These are phyloP conservation scores for Rhabdomys dilectus DNA, from an alignment of 2,113 vertebrate genomes.

Conservation along the genomic window DNA sequence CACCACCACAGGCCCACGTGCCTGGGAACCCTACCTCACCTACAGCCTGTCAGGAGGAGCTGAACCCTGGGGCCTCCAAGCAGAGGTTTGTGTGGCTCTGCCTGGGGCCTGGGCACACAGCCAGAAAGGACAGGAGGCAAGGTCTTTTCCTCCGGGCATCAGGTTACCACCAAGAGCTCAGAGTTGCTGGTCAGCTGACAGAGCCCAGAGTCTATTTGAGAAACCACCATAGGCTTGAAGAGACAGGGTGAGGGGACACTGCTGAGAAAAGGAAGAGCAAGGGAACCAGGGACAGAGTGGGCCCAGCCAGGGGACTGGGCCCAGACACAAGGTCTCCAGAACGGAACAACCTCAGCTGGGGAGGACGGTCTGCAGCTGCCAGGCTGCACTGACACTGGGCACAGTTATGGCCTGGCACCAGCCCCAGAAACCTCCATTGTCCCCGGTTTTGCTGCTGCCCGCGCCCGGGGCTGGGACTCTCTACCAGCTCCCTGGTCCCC, in stretches of 20 bases:
- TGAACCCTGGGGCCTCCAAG: neutral
- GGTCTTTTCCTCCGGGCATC: constrained; percentile 66
- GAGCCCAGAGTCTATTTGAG: constrained; percentile 10
- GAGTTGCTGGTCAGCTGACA: constrained; percentile 60
- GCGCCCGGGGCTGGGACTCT: constrained; percentile 51
- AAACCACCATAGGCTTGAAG: neutral
- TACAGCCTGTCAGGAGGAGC: neutral
- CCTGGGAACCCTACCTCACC: no score
- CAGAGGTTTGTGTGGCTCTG: constrained; percentile 28
- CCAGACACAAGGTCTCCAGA: neutral
- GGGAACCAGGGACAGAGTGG: neutral
- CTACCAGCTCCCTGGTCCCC: constrained; percentile 43
- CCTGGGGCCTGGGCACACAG: constrained; percentile 56
- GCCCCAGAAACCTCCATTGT: constrained; percentile 66
- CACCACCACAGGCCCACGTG: neutral
- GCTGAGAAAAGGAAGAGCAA: neutral
- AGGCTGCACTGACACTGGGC: neutral
- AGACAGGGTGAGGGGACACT: neutral
- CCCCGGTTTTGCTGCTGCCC: constrained; percentile 30
- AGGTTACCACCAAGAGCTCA: constrained; percentile 42
- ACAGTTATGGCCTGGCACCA: constrained; percentile 55
- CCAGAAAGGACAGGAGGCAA: constrained; percentile 61
- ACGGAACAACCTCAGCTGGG: neutral
- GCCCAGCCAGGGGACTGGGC: neutral
- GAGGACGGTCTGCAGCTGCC: neutral